Percentiles rank a stretch among this genome's conserved stretches.
Conservation (phyloP, 2,888 invertebrate genomes). For the Lepeophtheirus nordmannii region DNA sequence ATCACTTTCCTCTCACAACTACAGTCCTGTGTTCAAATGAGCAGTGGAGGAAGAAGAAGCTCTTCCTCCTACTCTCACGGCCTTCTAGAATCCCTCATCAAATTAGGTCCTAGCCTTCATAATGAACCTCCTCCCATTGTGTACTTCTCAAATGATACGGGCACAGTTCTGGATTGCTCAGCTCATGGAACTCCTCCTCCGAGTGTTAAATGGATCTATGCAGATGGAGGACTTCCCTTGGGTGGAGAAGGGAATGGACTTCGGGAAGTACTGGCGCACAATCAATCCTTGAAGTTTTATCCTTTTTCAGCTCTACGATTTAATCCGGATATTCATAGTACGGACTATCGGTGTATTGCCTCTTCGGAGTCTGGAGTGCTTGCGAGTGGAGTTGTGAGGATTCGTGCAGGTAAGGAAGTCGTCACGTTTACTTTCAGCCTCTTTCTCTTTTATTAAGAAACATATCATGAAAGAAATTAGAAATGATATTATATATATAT, state of each 20-base stretch:
- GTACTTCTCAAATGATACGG: slow-evolving; percentile 13
- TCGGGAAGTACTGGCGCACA: slow-evolving; percentile 25
- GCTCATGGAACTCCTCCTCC: slow-evolving; percentile 12
- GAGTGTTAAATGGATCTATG: slow-evolving; percentile 3
- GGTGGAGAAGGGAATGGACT: not conserved
- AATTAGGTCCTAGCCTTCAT: slow-evolving; percentile 16
- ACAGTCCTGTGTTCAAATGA: too few relatives aligned
- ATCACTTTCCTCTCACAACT: too few relatives aligned
- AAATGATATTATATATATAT: too few relatives aligned
- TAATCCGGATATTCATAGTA: slow-evolving; percentile 27
- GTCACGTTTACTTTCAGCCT: too few relatives aligned
- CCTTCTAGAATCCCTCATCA: not conserved
- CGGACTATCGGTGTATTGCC: slow-evolving; percentile 27
- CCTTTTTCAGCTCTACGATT: slow-evolving; percentile 26
- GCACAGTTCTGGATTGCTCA: slow-evolving; percentile 11
- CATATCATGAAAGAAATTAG: too few relatives aligned
- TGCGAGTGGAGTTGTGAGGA: slow-evolving; percentile 26
- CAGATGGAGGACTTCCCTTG: not conserved
- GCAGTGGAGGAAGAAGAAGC: too few relatives aligned
- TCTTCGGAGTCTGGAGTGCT: slow-evolving; percentile 26
- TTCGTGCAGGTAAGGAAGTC: slow-evolving; percentile 26
- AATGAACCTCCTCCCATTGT: slow-evolving; percentile 1
- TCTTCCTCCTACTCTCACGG: too few relatives aligned
- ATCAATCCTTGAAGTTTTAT: slow-evolving; percentile 26
- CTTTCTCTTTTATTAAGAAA: too few relatives aligned